phyloP scores from a whole-genome alignment of 2,888 invertebrate genomes.

The Cotesia congregata region DNA sequence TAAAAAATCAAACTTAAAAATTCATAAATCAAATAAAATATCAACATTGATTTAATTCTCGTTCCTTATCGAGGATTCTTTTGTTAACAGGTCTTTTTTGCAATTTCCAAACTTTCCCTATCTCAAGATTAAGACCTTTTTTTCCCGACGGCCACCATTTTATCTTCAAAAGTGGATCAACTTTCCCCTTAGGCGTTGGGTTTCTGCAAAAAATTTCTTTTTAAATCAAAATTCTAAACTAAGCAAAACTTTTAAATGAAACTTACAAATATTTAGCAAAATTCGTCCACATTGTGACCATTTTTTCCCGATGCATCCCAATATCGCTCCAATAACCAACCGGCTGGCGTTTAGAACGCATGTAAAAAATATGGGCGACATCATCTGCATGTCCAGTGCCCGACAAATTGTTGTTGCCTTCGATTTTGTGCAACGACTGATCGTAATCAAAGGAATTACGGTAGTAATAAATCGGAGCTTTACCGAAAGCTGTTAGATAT shows the following conservation, averaged over 20 bases:
- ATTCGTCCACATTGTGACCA: neutral
- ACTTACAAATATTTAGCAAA: conserved; percentile 16
- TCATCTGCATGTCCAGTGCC: conserved; percentile 4
- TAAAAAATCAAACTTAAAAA: neutral
- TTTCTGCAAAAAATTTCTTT: neutral
- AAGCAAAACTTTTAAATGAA: neutral
- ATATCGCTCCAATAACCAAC: neutral
- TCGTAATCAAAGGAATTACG: conserved; percentile 19
- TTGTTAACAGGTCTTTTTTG: neutral
- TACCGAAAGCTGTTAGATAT: neutral
- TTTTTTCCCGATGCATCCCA: neutral
- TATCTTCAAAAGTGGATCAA: neutral
- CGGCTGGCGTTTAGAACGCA: neutral
- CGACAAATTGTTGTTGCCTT: neutral
- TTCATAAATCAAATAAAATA: neutral
- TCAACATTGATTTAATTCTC: neutral
- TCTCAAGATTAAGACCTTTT: neutral
- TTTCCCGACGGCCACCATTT: neutral
- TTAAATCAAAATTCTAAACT: neutral
- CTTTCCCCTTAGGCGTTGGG: neutral
- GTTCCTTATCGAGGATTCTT: neutral
- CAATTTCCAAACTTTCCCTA: neutral
- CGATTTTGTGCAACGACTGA: conserved; percentile 2
- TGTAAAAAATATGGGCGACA: neutral
- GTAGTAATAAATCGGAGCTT: conserved; percentile 6